phyloP scores from a whole-genome alignment of 1,140 invertebrate genomes.

The Neotoxoptera formosana region DNA sequence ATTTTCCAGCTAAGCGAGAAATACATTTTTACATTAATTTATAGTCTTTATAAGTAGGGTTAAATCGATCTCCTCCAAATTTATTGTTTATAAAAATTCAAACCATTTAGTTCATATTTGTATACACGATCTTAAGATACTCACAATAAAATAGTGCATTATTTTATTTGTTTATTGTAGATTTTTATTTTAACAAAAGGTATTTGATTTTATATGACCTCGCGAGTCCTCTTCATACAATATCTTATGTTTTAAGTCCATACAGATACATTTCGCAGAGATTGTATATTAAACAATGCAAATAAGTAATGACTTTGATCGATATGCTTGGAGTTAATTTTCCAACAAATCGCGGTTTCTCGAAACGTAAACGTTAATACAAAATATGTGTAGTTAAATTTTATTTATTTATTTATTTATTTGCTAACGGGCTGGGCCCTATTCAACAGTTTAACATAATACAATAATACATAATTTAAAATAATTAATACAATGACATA shows the following conservation, averaged over 20 bases:
- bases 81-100: neutral
- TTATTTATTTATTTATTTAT: too few species aligned
- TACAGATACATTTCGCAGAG: neutral
- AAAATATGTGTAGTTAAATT: neutral
- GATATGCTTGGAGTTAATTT: neutral
- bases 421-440: too few species aligned
- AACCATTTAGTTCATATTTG: neutral
- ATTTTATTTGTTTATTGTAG: neutral
- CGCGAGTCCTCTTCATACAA: neutral
- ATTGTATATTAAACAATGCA: neutral
- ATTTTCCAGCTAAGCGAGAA: neutral
- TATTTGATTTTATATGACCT: neutral
- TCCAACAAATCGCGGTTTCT: neutral
- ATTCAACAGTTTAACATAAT: too few species aligned
- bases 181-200: neutral
- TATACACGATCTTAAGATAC: neutral
- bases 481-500: too few species aligned
- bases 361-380: neutral
- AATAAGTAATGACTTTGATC: neutral
- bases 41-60: neutral
- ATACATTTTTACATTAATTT: neutral
- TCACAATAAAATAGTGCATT: neutral
- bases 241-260: neutral
- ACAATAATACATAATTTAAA: too few species aligned
- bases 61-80: neutral